Evolutionary conservation across 2,113 vertebrate species (phyloP).

Genomic region (Perca schrenkii): DNA sequence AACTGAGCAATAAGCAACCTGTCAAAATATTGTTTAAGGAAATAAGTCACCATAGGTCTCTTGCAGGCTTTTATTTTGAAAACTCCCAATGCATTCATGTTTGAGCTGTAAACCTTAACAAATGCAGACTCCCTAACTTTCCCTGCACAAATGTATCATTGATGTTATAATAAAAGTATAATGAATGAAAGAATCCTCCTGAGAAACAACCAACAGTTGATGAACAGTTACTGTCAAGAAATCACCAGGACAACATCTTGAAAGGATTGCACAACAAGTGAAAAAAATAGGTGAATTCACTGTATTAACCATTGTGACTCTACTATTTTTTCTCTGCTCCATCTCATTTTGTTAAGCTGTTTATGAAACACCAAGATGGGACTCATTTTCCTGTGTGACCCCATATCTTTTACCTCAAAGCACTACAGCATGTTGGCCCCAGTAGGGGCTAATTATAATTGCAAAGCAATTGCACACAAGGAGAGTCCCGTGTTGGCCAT

Average conservation of each 20-base stretch:
- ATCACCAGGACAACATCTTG: not conserved
- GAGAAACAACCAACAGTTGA: not conserved
- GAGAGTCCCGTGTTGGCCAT: slow-evolving; percentile 23
- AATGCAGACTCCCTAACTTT: not conserved
- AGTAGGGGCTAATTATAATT: slow-evolving; percentile 54
- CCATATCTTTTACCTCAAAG: slow-evolving; percentile 23
- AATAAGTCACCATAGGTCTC: not conserved
- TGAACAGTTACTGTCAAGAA: slow-evolving; percentile 12
- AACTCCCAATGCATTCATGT: not conserved
- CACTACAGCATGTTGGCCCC: slow-evolving; percentile 13
- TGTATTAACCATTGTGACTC: not conserved
- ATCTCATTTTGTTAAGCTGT: not conserved
- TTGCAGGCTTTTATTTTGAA: slow-evolving; percentile 20
- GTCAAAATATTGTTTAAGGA: not conserved
- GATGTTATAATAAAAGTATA: not conserved
- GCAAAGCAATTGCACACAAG: slow-evolving; percentile 53
- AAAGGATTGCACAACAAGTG: slow-evolving; percentile 3
- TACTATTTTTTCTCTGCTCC: not conserved
- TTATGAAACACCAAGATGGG: slow-evolving; percentile 19
- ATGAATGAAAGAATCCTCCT: not conserved
- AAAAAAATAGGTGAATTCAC: not conserved
- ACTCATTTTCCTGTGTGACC: slow-evolving; percentile 11
- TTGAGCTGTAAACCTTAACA: not conserved
- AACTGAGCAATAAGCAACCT: not conserved
- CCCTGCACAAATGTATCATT: not conserved